These are phyloP conservation scores for Opisthocomus hoazin DNA, from an alignment of 2,113 vertebrate genomes.

Conservation along the genomic window DNA sequence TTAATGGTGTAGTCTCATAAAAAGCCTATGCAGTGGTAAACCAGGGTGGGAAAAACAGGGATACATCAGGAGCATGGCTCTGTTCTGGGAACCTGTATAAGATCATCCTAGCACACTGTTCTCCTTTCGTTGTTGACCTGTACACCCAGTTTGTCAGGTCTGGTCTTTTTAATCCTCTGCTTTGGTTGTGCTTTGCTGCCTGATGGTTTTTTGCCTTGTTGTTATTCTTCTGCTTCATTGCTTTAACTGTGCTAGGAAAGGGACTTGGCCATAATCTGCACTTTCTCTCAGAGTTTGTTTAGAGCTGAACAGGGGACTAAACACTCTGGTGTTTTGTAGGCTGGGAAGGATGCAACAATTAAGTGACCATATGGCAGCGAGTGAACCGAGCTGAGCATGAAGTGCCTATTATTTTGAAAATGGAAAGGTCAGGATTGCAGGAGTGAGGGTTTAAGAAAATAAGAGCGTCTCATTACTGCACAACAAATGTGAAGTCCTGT, in stretches of 20 bases:
- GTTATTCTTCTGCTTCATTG: not conserved
- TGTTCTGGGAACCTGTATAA: not conserved
- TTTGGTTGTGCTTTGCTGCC: not conserved
- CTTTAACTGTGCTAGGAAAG: not conserved
- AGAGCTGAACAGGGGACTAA: not conserved
- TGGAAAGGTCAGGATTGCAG: constrained; percentile 21
- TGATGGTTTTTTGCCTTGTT: not conserved
- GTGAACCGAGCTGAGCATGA: not conserved
- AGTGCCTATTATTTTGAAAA: constrained; percentile 42
- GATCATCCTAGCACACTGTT: not conserved
- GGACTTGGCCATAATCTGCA: not conserved
- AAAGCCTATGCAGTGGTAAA: not conserved
- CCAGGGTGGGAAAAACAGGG: not conserved
- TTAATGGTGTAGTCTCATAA: not conserved
- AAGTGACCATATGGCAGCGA: constrained; percentile 12
- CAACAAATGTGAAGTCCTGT: constrained; percentile 30
- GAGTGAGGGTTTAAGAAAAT: constrained; percentile 20
- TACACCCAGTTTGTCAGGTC: not conserved
- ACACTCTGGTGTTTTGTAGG: not conserved
- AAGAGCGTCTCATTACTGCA: constrained; percentile 1
- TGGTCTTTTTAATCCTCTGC: not conserved
- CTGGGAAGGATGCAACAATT: not conserved
- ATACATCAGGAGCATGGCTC: not conserved
- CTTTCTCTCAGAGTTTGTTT: not conserved
- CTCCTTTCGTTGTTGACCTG: not conserved